Percentiles rank a stretch among this genome's conserved stretches.
phyloP scores from a whole-genome alignment of 2,888 invertebrate genomes.

The Oscheius sp. region DNA sequence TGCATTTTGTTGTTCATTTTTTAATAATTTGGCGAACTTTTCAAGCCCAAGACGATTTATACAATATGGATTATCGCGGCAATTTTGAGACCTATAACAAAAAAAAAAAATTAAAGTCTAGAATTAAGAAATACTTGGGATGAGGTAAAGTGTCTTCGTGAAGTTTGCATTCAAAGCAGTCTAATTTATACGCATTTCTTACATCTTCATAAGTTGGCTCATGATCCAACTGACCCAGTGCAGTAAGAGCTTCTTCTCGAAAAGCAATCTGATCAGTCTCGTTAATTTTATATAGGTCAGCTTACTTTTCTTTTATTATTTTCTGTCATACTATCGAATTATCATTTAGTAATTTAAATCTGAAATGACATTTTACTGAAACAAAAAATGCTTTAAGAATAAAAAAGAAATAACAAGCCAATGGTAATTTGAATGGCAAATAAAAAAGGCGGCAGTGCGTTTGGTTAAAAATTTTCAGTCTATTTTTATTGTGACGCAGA shows the following conservation, averaged over 20 bases:
- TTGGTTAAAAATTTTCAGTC: too few relatives aligned
- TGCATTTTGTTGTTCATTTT: slow-evolving; percentile 37
- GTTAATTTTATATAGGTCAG: too few relatives aligned
- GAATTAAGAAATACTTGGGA: slow-evolving; percentile 51
- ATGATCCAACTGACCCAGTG: slow-evolving; percentile 17
- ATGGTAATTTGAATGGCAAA: too few relatives aligned
- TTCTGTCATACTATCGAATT: not conserved
- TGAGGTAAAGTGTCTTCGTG: slow-evolving; percentile 50
- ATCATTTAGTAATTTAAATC: not conserved
- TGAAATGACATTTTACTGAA: not conserved
- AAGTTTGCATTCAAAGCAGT: slow-evolving; percentile 42
- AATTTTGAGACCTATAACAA: slow-evolving; percentile 40
- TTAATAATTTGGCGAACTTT: slow-evolving; percentile 64
- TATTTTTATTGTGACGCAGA: too few relatives aligned
- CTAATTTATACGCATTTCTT: slow-evolving; percentile 45
- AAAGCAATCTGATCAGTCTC: slow-evolving; percentile 34
- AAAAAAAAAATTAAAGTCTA: not conserved
- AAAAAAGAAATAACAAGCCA: slow-evolving; percentile 2
- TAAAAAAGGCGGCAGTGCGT: too few relatives aligned
- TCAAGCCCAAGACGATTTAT: slow-evolving; percentile 63
- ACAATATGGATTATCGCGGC: slow-evolving; percentile 64
- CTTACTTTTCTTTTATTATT: slow-evolving; percentile 36
- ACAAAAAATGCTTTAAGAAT: not conserved
- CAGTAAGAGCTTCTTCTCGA: slow-evolving; percentile 39
- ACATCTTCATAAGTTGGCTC: slow-evolving; percentile 30